Evolutionary conservation across 2,113 vertebrate species (phyloP).

Genomic region (Nothoprocta pentlandii): DNA sequence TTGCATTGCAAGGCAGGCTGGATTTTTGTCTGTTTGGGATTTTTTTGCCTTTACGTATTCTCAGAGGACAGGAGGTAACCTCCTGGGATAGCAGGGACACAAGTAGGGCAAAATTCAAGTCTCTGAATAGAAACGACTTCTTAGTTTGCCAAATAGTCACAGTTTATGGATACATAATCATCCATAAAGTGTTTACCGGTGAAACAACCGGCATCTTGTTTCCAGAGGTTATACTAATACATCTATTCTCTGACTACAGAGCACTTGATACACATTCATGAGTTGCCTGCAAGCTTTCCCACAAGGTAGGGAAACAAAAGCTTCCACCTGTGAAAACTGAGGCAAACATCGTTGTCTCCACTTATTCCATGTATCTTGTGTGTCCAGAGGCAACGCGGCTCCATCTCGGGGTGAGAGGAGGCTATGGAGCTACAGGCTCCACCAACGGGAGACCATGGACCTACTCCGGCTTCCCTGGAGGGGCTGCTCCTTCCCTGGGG

Average conservation of each 20-base stretch:
- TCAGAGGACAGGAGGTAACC: background rate
- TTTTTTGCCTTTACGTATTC: background rate
- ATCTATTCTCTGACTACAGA: background rate
- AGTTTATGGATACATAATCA: background rate
- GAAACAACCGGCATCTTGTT: background rate
- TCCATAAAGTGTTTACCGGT: background rate
- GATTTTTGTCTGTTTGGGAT: background rate
- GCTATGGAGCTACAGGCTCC: background rate
- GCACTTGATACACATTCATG: background rate
- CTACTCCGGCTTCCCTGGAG: too few species aligned
- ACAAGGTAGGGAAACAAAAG: background rate
- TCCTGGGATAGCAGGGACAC: background rate
- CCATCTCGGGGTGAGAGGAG: rapidly evolving
- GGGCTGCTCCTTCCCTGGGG: background rate
- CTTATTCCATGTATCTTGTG: background rate
- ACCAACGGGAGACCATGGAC: background rate
- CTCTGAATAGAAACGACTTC: background rate
- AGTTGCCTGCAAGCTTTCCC: background rate
- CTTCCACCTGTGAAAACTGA: background rate
- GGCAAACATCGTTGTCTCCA: background rate
- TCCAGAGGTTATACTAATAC: background rate
- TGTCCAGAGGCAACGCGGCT: background rate
- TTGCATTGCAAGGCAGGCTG: background rate
- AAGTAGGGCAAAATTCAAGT: too few species aligned
- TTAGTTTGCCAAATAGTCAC: background rate